phyloP scores from a whole-genome alignment of 2,888 invertebrate genomes.

The Anaspis maculata region DNA sequence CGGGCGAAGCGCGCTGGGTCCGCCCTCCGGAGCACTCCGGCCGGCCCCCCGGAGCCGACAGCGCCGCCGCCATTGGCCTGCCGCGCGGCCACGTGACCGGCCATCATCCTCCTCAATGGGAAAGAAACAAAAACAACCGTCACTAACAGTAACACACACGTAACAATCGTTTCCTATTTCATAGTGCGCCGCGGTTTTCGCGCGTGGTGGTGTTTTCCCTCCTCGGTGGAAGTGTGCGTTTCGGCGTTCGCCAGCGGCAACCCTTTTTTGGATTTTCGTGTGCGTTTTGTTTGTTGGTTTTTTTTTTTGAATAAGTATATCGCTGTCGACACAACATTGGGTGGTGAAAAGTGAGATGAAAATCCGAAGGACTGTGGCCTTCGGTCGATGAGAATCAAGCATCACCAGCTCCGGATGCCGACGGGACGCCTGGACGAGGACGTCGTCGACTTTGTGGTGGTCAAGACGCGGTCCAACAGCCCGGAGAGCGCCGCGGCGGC shows the following conservation, averaged over 20 bases:
- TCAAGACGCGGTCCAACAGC: constrained; percentile 63
- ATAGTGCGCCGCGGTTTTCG: constrained; percentile 22
- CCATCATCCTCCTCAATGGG: constrained; percentile 42
- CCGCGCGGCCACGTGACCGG: constrained; percentile 39
- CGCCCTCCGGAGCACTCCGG: constrained; percentile 39
- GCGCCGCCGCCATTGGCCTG: constrained; percentile 37
- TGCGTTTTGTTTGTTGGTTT: constrained; percentile 7
- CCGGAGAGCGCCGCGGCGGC: constrained; percentile 54
- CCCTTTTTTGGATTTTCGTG: constrained; percentile 33
- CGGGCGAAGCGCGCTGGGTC: constrained; percentile 35
- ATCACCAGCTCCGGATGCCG: constrained; percentile 38
- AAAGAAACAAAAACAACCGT: constrained; percentile 46
- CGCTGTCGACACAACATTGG: constrained; percentile 2
- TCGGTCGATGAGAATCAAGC: constrained; percentile 37
- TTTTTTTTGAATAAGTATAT: not conserved
- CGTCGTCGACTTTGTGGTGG: constrained; percentile 57
- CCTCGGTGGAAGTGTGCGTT: too few species aligned
- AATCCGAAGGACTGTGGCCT: not conserved
- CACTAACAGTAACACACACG: constrained; percentile 43
- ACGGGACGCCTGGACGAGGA: constrained; percentile 44
- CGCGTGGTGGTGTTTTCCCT: not conserved
- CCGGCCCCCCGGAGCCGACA: constrained; percentile 42
- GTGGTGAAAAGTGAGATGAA: constrained; percentile 1
- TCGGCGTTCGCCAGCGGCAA: too few species aligned
- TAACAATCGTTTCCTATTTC: constrained; percentile 43